Base-by-base conservation (phyloP, 2,888 invertebrate genomes). In the Athripsodes cinereus region DNA sequence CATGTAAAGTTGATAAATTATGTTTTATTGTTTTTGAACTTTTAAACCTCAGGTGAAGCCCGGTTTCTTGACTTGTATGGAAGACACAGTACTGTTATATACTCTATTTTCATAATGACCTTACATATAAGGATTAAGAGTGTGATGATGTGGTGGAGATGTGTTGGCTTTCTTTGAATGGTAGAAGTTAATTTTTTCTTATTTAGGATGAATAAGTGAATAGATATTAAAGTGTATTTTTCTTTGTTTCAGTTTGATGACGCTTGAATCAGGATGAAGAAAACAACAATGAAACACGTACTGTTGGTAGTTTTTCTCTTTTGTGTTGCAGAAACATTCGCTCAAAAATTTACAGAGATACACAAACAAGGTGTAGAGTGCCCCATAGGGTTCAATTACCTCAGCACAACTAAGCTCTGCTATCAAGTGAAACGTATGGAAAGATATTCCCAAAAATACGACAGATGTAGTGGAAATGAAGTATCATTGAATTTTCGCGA, bases 381-480 rank as follows among this genome's bases (percentile, higher is more conserved):
- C 58, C 78, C 78, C 0, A 69, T 78, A 57, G 78, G 76, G 1
- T 78, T 74, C 59, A 69, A 70, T 6, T 68, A 66, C 54, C 62
- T 64, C 35, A 64, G 65, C 40, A 64, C 46, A 8, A 64, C 67
- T 2, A 69, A 70, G 1, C 62, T 73, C 52, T 79, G 79, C 62
- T 73, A 72, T 61, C 70, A 72, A n/a, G 64, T 69, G 13, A 78
- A 77, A 65, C 72, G 69, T 1, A 72, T 72, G n/a, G 78, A 79
- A 65, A 62, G 65, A 5, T 73, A 74, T 54, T 62, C 64, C 8
- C 75, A 76, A 34, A 71, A 69, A 53, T 76, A 74, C 62, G 67
- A 69, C 40, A 70, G 73, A 53, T 79, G 79, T 62, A 64, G 68
- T 2, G 75, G 75, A 1, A 79, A 79, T 59, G 64, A 71, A 16